A percentile compares a stretch with the other conserved stretches of the same genome.
These are phyloP conservation scores for Pristiophorus japonicus DNA, from an alignment of 2,113 vertebrate genomes.

Conservation along the genomic window DNA sequence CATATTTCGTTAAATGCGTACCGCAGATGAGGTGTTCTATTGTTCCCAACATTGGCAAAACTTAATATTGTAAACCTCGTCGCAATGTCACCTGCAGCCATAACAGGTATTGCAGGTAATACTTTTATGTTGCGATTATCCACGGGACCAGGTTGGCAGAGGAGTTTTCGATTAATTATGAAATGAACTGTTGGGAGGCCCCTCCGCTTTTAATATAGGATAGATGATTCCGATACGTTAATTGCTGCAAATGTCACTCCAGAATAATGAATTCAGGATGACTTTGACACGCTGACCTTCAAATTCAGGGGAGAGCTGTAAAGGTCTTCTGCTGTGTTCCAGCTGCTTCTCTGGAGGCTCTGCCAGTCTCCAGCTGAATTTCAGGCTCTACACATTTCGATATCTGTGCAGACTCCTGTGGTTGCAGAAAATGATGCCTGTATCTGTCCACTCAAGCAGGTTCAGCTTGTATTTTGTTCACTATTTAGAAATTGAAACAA, in stretches of 20 bases:
- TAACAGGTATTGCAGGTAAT: too few species aligned
- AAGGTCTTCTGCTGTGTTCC: not conserved
- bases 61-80: not conserved
- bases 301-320: not conserved
- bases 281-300: not conserved
- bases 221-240: too few species aligned
- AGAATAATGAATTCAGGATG: constrained; percentile 29
- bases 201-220: not conserved
- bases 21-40: not conserved
- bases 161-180: not conserved
- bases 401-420: not conserved
- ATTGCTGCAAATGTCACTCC: constrained; percentile 25
- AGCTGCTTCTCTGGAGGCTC: not conserved
- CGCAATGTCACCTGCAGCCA: not conserved
- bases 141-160: not conserved
- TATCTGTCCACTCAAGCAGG: not conserved
- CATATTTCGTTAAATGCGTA: not conserved
- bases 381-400: not conserved
- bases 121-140: not conserved
- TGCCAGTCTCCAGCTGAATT: constrained; percentile 9
- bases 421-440: not conserved
- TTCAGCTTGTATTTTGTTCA: not conserved
- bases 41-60: not conserved
- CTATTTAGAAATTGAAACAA: not conserved
- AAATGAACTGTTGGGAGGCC: not conserved